Conservation (phyloP, 1,140 invertebrate genomes). For the Papilio xuthus region DNA sequence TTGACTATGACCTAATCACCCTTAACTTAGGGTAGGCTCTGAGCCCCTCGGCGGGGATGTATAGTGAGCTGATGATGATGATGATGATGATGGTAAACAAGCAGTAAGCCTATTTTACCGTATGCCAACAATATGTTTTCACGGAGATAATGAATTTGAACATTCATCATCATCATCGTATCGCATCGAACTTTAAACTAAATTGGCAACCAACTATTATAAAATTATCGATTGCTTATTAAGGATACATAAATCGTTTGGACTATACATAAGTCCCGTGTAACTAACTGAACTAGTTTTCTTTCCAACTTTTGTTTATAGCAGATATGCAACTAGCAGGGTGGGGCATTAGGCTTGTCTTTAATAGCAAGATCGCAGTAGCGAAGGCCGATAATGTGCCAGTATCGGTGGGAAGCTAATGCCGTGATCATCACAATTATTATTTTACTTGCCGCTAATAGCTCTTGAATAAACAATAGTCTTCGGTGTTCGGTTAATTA, state of each 20-base stretch:
- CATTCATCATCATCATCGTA: no score
- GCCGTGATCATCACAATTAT: constrained; percentile 47
- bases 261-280: not conserved
- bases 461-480: constrained; percentile 31
- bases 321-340: not conserved
- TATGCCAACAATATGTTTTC: not conserved
- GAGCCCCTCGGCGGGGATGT: no score
- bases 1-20: no score
- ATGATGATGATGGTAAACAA: no score
- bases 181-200: not conserved
- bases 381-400: constrained; percentile 39
- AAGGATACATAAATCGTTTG: not conserved
- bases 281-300: no score
- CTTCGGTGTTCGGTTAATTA: constrained; percentile 29
- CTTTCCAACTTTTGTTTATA: constrained; percentile 24
- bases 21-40: no score
- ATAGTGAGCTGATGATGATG: no score
- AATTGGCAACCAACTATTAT: not conserved
- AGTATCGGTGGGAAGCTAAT: constrained; percentile 49
- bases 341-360: constrained; percentile 27
- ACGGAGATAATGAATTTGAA: not conserved
- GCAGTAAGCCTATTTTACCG: no score
- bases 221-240: not conserved
- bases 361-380: constrained; percentile 12
- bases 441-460: constrained; percentile 40